A percentile compares a stretch with the other conserved stretches of the same genome.
Conservation (phyloP, 1,140 invertebrate species). For the Anoplolepis gracilipes region DNA sequence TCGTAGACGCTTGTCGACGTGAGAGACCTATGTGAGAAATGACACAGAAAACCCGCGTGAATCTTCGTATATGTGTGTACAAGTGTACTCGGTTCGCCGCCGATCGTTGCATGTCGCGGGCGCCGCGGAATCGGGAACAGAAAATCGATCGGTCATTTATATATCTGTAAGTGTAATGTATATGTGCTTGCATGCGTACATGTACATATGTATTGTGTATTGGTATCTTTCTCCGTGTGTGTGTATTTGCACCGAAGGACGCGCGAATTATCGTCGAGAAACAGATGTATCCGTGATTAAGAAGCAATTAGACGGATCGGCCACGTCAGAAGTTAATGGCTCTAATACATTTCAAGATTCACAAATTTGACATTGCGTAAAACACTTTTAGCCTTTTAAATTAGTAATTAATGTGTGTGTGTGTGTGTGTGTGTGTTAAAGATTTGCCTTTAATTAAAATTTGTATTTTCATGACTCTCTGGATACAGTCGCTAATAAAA, state of each 20-base stretch:
- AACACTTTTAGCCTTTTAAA: no score
- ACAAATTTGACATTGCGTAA: no score
- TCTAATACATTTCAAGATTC: no score
- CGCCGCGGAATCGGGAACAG: slow-evolving; percentile 54
- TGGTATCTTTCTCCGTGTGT: no score
- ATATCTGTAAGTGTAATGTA: not conserved
- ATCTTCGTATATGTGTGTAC: not conserved
- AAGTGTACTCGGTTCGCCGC: not conserved
- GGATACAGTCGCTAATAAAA: no score
- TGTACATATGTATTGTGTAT: not conserved
- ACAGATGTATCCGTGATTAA: not conserved
- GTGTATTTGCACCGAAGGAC: slow-evolving; percentile 14
- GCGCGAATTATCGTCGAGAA: not conserved
- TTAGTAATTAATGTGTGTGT: no score
- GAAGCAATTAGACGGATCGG: no score
- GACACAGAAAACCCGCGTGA: slow-evolving; percentile 47
- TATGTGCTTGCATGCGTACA: not conserved
- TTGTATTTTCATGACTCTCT: no score
- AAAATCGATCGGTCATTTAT: slow-evolving; percentile 50
- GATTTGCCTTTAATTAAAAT: no score
- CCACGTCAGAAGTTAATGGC: no score
- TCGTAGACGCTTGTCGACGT: slow-evolving; percentile 10
- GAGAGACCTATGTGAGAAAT: slow-evolving; percentile 38
- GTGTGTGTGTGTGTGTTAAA: no score
- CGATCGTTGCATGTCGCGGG: slow-evolving; percentile 45